Evolutionary conservation across 2,797 vertebrate genomes (phyloP).

Genomic region (Manis javanica): DNA sequence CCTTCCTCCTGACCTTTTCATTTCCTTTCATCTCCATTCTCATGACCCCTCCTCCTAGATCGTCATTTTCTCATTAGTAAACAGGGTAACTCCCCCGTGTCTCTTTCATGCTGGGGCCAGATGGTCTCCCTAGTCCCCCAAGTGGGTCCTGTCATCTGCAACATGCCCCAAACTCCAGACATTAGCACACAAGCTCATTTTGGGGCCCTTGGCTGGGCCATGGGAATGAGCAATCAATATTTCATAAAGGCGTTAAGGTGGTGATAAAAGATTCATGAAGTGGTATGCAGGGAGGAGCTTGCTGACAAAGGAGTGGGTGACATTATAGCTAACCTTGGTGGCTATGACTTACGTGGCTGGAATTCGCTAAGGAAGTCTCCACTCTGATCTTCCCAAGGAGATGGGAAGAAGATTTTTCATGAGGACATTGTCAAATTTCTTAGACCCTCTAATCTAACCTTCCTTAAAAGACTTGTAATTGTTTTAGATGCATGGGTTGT

Average conservation of each 20-base stretch:
- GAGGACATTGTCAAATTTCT: constrained; percentile 49
- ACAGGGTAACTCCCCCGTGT: constrained; percentile 61
- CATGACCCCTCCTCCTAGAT: constrained; percentile 30
- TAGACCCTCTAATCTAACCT: constrained; percentile 41
- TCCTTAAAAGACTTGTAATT: constrained; percentile 64
- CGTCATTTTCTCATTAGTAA: constrained; percentile 83
- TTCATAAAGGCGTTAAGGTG: constrained; percentile 85
- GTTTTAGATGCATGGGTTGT: not conserved
- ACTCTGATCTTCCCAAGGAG: constrained; percentile 60
- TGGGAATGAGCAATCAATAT: constrained; percentile 85
- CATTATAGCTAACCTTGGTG: constrained; percentile 84
- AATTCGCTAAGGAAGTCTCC: constrained; percentile 75
- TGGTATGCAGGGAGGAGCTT: constrained; percentile 80
- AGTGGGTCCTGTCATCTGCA: constrained; percentile 60
- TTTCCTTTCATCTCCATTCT: constrained; percentile 76
- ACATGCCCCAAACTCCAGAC: constrained; percentile 23
- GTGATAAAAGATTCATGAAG: constrained; percentile 88
- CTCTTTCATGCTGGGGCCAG: constrained; percentile 58
- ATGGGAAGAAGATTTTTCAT: constrained; percentile 62
- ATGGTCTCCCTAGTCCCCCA: constrained; percentile 32
- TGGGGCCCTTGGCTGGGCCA: constrained; percentile 69
- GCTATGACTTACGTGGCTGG: constrained; percentile 51
- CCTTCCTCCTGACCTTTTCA: constrained; percentile 78
- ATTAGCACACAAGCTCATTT: constrained; percentile 75
- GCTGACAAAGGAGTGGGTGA: constrained; percentile 81